Evolutionary conservation across 2,888 invertebrate species (phyloP).

Genomic region (Silvanus unidentatus): DNA sequence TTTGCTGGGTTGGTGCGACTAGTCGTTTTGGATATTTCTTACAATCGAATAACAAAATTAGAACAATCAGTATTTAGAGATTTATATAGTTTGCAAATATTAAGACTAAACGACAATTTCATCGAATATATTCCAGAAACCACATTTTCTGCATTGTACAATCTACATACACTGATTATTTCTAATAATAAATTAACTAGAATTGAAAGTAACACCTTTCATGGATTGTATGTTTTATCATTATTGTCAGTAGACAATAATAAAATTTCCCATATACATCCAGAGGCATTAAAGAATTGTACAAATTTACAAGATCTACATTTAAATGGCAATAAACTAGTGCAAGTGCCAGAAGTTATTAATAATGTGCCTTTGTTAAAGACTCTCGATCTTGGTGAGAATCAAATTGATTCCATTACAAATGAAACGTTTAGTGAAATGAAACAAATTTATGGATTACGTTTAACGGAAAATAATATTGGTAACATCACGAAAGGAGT

Average conservation of each 20-base stretch:
- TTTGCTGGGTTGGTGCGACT: constrained; percentile 71
- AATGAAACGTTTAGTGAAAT: constrained; percentile 76
- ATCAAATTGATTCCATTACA: constrained; percentile 71
- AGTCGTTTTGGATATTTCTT: constrained; percentile 70
- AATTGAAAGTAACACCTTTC: constrained; percentile 70
- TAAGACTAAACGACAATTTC: constrained; percentile 71
- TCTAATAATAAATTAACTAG: constrained; percentile 73
- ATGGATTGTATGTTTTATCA: constrained; percentile 69
- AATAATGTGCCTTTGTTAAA: constrained; percentile 69
- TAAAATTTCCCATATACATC: constrained; percentile 66
- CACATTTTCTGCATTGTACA: constrained; percentile 68
- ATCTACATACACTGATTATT: constrained; percentile 74
- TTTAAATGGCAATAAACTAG: constrained; percentile 73
- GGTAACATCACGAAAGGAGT: constrained; percentile 73
- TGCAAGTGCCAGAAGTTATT: constrained; percentile 68
- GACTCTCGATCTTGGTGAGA: constrained; percentile 79
- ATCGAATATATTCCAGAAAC: constrained; percentile 72
- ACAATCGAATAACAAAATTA: constrained; percentile 68
- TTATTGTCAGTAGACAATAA: constrained; percentile 76
- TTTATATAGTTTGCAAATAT: constrained; percentile 70
- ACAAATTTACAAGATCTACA: constrained; percentile 76
- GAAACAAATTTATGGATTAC: constrained; percentile 72
- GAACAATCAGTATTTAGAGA: constrained; percentile 73
- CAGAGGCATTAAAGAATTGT: constrained; percentile 71
- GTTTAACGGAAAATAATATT: constrained; percentile 80